A percentile compares a stretch with the other conserved stretches of the same genome.
These are phyloP conservation scores for Ictalurus punctatus DNA, from an alignment of 2,113 vertebrate species.

Conservation along the genomic window DNA sequence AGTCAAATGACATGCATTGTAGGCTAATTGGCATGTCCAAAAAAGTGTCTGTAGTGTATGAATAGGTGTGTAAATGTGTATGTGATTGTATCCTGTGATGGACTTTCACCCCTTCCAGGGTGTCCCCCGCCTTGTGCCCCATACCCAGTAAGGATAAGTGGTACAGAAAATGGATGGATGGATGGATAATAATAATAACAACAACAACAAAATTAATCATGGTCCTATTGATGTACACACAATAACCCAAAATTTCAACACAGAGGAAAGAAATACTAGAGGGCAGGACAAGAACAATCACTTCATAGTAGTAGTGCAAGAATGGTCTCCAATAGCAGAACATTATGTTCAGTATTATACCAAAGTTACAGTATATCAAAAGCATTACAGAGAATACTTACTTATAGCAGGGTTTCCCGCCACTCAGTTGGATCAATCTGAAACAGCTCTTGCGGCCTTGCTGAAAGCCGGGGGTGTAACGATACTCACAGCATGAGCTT, in stretches of 20 bases:
- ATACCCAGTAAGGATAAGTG: no score
- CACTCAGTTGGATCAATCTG: constrained; percentile 68
- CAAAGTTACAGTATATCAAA: background rate
- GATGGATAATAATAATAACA: background rate
- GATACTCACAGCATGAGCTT: constrained; percentile 80
- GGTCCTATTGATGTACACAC: background rate
- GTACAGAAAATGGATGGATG: no score
- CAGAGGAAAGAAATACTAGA: background rate
- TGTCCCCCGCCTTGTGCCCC: no score
- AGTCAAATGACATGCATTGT: no score
- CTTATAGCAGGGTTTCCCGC: constrained; percentile 77
- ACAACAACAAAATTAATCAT: background rate
- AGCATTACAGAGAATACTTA: constrained; percentile 46
- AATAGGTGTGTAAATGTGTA: no score
- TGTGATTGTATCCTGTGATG: no score
- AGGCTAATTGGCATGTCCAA: no score
- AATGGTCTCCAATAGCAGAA: background rate
- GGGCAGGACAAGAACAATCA: background rate
- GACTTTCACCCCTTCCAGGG: no score
- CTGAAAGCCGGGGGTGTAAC: constrained; percentile 75
- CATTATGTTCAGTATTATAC: background rate
- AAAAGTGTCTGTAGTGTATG: no score
- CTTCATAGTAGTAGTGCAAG: background rate
- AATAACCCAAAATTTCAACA: background rate
- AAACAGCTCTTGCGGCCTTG: constrained; percentile 76